Conservation (phyloP, 1,140 invertebrate genomes). For the Drosophila grimshawi region DNA sequence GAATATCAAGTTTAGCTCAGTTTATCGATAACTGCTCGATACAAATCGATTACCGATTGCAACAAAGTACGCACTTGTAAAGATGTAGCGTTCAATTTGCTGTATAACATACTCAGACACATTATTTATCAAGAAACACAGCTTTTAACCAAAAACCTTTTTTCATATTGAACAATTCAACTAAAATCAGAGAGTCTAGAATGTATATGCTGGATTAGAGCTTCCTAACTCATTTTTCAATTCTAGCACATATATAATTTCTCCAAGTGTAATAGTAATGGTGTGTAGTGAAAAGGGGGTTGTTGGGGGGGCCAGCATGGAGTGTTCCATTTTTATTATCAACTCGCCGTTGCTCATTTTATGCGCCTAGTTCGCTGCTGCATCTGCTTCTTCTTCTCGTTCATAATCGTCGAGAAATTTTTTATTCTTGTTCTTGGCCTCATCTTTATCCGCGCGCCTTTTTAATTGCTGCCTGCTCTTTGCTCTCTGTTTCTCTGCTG, state of each 20-base stretch:
- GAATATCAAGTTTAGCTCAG: too few species aligned
- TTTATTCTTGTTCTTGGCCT: slow-evolving; percentile 5
- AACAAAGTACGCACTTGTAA: too few species aligned
- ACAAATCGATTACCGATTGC: too few species aligned
- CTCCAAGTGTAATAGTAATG: neutral
- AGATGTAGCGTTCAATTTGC: too few species aligned
- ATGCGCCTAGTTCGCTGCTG: neutral
- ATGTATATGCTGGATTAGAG: too few species aligned
- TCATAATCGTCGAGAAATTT: slow-evolving; percentile 19
- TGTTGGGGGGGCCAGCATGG: neutral
- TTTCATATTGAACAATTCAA: too few species aligned
- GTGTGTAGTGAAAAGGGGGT: slow-evolving; percentile 6
- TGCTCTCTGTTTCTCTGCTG: slow-evolving; percentile 1
- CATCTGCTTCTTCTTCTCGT: slow-evolving; percentile 1
- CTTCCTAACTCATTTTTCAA: too few species aligned
- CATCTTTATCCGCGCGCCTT: slow-evolving; percentile 20
- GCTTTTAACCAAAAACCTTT: too few species aligned
- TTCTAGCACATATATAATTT: neutral
- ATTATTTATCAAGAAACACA: too few species aligned
- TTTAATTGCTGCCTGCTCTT: slow-evolving; percentile 31
- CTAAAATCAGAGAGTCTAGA: too few species aligned
- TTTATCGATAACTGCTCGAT: too few species aligned
- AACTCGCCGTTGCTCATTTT: slow-evolving; percentile 37
- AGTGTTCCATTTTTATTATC: slow-evolving; percentile 39
- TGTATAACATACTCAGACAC: too few species aligned